These are phyloP conservation scores for Harmothoe impar DNA, from an alignment of 2,888 invertebrate species.

Conservation along the genomic window DNA sequence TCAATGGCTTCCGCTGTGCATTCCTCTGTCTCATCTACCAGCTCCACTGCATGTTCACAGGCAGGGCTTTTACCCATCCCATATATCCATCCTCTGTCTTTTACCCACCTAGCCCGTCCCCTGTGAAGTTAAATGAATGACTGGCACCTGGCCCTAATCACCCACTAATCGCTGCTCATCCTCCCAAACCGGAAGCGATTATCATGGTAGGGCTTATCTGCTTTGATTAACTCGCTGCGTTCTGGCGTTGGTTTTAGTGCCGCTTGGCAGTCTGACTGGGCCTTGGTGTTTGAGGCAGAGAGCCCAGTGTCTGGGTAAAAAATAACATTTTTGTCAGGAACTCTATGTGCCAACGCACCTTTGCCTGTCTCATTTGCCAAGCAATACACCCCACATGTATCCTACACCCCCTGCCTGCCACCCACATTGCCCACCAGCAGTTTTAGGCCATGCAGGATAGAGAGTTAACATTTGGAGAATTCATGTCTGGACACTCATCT, in stretches of 20 bases:
- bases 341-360: not conserved
- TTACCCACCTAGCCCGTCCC: not conserved
- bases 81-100: no score
- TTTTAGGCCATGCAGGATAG: no score
- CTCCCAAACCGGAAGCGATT: not conserved
- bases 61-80: no score
- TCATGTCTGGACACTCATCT: no score
- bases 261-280: not conserved
- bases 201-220: not conserved
- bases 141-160: slow-evolving; percentile 26
- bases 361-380: not conserved
- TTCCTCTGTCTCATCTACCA: no score
- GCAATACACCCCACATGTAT: not conserved
- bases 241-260: not conserved
- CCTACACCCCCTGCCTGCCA: not conserved
- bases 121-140: slow-evolving; percentile 9
- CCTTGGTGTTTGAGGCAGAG: not conserved
- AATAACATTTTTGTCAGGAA: not conserved
- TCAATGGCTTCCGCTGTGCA: no score
- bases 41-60: no score
- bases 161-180: not conserved
- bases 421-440: not conserved
- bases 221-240: not conserved
- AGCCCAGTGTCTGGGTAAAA: not conserved
- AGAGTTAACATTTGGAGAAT: no score